These are phyloP conservation scores for Cydia pomonella DNA, from an alignment of 1,140 invertebrate genomes.

Conservation along the genomic window DNA sequence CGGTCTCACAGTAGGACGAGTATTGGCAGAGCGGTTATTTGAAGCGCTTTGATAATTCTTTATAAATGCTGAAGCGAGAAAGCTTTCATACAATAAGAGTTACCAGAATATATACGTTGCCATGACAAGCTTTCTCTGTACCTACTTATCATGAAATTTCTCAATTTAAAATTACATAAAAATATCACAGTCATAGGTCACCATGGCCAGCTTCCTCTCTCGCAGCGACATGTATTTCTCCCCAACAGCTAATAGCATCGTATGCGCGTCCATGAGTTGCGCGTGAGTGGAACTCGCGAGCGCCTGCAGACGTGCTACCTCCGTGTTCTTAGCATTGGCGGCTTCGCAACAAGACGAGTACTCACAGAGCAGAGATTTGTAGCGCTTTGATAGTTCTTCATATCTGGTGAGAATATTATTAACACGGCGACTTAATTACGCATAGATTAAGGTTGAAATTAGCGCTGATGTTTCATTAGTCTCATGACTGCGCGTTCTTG, in stretches of 20 bases:
- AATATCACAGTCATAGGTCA: too few relatives aligned
- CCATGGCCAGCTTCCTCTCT: slow-evolving; percentile 50
- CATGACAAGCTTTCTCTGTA: slow-evolving; percentile 50
- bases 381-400: slow-evolving; percentile 64
- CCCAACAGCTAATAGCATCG: slow-evolving; percentile 54
- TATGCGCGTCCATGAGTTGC: slow-evolving; percentile 52
- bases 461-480: too few relatives aligned
- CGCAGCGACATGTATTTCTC: slow-evolving; percentile 60
- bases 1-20: slow-evolving; percentile 48
- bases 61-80: slow-evolving; percentile 49
- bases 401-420: slow-evolving; percentile 50
- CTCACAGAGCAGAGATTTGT: slow-evolving; percentile 52
- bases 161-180: too few relatives aligned
- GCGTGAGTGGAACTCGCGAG: slow-evolving; percentile 41
- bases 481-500: too few relatives aligned
- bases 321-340: slow-evolving; percentile 41
- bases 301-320: slow-evolving; percentile 41
- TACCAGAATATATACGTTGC: slow-evolving; percentile 36
- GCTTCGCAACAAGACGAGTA: slow-evolving; percentile 55
- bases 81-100: too few relatives aligned
- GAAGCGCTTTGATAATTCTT: slow-evolving; percentile 65
- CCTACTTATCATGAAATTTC: too few relatives aligned
- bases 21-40: slow-evolving; percentile 52
- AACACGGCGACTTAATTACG: too few relatives aligned
- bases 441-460: too few relatives aligned